phyloP scores from a whole-genome alignment of 2,888 invertebrate genomes.

The Lagria hirta region DNA sequence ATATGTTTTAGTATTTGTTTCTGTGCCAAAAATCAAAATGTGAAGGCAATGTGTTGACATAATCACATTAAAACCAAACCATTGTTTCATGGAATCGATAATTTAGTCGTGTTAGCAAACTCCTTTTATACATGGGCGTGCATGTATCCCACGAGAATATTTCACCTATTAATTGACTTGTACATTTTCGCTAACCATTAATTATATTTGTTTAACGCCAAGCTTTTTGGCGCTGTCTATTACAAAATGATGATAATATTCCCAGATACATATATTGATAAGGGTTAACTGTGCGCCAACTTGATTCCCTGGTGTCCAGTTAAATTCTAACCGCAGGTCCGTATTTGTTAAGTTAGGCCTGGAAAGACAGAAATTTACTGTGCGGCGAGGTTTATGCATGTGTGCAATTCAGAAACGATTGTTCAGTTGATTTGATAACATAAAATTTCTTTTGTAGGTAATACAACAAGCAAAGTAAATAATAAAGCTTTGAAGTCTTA shows the following conservation, averaged over 20 bases:
- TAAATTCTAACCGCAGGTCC: conserved; percentile 35
- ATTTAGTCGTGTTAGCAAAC: conserved; percentile 19
- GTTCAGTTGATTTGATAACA: too few species aligned
- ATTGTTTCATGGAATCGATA: conserved; percentile 20
- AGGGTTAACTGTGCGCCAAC: conserved; percentile 37
- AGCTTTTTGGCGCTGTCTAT: conserved; percentile 20
- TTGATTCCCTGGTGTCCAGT: conserved; percentile 38
- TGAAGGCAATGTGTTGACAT: conserved; percentile 13
- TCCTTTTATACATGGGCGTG: conserved; percentile 16
- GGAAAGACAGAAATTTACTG: conserved; percentile 8
- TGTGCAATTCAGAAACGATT: too few species aligned
- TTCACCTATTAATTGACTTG: conserved; percentile 22
- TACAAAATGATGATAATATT: conserved; percentile 32
- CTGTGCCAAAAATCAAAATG: too few species aligned
- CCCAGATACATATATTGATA: conserved; percentile 37
- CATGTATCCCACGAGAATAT: conserved; percentile 19
- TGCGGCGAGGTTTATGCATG: too few species aligned
- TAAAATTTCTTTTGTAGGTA: too few species aligned
- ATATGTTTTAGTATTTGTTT: too few species aligned
- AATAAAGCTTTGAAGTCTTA: too few species aligned
- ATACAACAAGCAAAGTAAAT: too few species aligned
- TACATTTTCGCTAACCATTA: conserved; percentile 23
- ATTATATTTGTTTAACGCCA: conserved; percentile 17
- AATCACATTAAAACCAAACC: conserved; percentile 20
- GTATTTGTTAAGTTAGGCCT: conserved; percentile 14